Percentiles rank a stretch among this genome's conserved stretches.
phyloP scores from a whole-genome alignment of 1,140 invertebrate species.

The Plutomurus gul region DNA sequence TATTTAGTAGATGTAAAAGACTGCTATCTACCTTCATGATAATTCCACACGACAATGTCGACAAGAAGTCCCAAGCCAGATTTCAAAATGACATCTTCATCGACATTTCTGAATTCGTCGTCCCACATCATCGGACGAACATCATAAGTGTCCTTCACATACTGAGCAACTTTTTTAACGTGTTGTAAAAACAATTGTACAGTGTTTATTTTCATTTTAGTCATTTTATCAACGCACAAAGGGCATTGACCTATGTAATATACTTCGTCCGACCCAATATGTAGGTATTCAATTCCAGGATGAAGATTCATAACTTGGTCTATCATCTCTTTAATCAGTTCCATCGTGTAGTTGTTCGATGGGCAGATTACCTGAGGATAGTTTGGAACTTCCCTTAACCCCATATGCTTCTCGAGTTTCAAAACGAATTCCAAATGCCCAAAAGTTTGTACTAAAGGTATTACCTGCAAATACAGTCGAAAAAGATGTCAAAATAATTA shows the following conservation, averaged over 20 bases:
- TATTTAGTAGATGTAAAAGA: background rate
- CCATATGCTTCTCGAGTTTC: constrained; percentile 61
- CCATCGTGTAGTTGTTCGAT: constrained; percentile 59
- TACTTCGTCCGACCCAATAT: constrained; percentile 81
- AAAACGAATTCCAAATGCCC: constrained; percentile 66
- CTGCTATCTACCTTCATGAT: constrained; percentile 57
- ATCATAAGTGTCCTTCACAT: constrained; percentile 65
- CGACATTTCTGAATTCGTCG: constrained; percentile 64
- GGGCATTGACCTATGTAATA: constrained; percentile 63
- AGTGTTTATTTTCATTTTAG: constrained; percentile 59
- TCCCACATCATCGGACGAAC: constrained; percentile 70
- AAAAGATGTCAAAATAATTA: background rate
- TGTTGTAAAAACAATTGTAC: constrained; percentile 62
- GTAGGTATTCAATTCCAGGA: constrained; percentile 69
- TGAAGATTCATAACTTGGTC: constrained; percentile 62
- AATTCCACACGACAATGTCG: constrained; percentile 65
- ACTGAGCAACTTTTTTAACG: constrained; percentile 64
- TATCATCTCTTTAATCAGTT: constrained; percentile 63
- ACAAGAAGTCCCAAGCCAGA: constrained; percentile 59
- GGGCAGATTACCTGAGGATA: constrained; percentile 62
- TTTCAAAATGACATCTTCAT: constrained; percentile 65
- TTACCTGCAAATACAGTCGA: constrained; percentile 57
- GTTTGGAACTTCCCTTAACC: constrained; percentile 63
- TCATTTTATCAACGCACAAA: constrained; percentile 59
- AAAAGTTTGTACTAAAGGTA: constrained; percentile 66